A percentile compares a stretch with the other conserved stretches of the same genome.
Evolutionary conservation across 35 echinoderm and acorn worm genomes (phyloP).

Genomic region (Lytechinus pictus): DNA sequence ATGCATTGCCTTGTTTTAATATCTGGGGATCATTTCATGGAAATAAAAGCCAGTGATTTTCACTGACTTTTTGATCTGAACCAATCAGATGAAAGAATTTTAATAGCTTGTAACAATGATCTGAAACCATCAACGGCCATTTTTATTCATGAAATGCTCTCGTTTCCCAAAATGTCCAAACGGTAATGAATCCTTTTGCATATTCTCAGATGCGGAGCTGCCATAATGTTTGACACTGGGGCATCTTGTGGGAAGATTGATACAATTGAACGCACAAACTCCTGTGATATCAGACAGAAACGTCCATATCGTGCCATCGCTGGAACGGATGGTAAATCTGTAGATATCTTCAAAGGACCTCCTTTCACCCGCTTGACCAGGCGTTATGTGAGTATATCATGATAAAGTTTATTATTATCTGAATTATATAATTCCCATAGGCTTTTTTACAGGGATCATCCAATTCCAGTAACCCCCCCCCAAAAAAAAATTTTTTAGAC

Average conservation of each 20-base stretch:
- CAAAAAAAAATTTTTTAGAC: too few species aligned
- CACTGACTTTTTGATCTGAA: too few species aligned
- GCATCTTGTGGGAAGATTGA: slow-evolving; percentile 64
- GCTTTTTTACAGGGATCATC: too few species aligned
- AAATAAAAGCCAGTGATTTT: too few species aligned
- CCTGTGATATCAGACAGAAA: slow-evolving; percentile 67
- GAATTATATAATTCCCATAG: too few species aligned
- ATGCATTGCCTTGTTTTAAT: too few species aligned
- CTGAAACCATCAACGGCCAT: neutral
- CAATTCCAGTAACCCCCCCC: too few species aligned
- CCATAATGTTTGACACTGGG: slow-evolving; percentile 77
- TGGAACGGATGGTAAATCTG: slow-evolving; percentile 59
- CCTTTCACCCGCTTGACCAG: slow-evolving; percentile 72
- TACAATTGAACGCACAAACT: slow-evolving; percentile 47
- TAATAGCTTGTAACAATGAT: neutral
- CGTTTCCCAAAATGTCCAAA: too few species aligned
- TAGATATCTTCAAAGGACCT: slow-evolving; percentile 68
- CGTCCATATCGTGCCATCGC: slow-evolving; percentile 72
- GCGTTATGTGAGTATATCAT: slow-evolving; percentile 56
- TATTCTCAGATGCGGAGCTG: slow-evolving; percentile 67
- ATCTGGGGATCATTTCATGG: too few species aligned
- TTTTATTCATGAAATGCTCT: neutral
- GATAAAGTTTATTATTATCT: neutral
- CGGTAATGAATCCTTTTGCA: neutral
- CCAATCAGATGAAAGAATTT: neutral